phyloP scores from a whole-genome alignment of 1,140 invertebrate genomes.

The Drosophila ironensis region DNA sequence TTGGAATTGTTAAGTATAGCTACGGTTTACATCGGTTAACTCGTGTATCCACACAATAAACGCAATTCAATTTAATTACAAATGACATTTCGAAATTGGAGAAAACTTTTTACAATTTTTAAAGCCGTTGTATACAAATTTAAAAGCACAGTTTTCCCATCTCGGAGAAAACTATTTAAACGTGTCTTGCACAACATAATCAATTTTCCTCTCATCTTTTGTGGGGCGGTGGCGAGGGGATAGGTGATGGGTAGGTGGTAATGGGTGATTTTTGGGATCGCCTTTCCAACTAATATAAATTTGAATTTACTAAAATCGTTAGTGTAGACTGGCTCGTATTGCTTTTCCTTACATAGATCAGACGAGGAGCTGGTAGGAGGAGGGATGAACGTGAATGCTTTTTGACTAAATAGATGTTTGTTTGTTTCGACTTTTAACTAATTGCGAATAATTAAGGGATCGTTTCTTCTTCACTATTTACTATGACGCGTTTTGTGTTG shows the following conservation, averaged over 20 bases:
- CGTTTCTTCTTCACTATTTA: slow-evolving; percentile 50
- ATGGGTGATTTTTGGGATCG: too few species aligned
- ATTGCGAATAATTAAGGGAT: slow-evolving; percentile 46
- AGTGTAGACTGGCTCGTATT: slow-evolving; percentile 43
- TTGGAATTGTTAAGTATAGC: slow-evolving; percentile 54
- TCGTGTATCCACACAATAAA: slow-evolving; percentile 21
- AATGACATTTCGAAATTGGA: slow-evolving; percentile 6
- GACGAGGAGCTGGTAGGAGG: slow-evolving; percentile 16
- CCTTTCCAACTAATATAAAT: slow-evolving; percentile 54
- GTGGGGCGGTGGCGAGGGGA: too few species aligned
- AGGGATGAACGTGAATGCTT: slow-evolving; percentile 38
- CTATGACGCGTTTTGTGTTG: slow-evolving; percentile 50
- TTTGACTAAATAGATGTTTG: neutral
- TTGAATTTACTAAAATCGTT: slow-evolving; percentile 63
- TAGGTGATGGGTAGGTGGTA: too few species aligned
- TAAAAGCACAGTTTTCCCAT: slow-evolving; percentile 28
- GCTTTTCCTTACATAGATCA: slow-evolving; percentile 22
- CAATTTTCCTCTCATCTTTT: too few species aligned
- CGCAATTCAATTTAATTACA: slow-evolving; percentile 37
- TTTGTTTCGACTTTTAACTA: slow-evolving; percentile 43
- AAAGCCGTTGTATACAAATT: slow-evolving; percentile 21
- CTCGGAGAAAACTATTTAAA: slow-evolving; percentile 26
- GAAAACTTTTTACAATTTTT: slow-evolving; percentile 31
- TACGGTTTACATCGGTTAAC: slow-evolving; percentile 12
- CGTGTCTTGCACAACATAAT: slow-evolving; percentile 39